Base-by-base conservation (phyloP, 2,797 vertebrate species). In the Helicolenus hilgendorfi region DNA sequence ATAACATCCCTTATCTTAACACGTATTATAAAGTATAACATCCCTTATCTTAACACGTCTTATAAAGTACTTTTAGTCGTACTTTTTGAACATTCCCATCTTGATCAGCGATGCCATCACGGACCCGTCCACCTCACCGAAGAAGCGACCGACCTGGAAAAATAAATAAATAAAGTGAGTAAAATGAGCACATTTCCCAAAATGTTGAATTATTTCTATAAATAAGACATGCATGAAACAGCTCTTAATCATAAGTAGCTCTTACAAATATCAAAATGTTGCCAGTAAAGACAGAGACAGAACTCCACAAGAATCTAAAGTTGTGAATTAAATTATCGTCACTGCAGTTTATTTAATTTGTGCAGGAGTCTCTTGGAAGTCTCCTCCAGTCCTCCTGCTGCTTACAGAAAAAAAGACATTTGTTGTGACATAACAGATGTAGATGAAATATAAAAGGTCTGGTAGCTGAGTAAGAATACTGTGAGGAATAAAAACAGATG, bases 71-170 rank as follows among this genome's bases (percentile, higher is more conserved):
- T 56, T 29, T 36, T 24, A 11, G 29, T 65, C 86, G 0, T 94
- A 99, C 99, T 97, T 97, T 94, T 94, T 98, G 95, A 97, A 99
- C 97, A 98, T 97, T 79, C 98, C 98, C 97, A 96, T 98, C 96
- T 98, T 98, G 74, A 99, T 95, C 27, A 99, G 98, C 68, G 98
- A 98, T n/a, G 97, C 97, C 98, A 99, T 98, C 81, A 99, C 96
- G 0, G 98, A 98, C 0, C 99, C 98, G 8, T 99, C 99, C 65
- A 98, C 93, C 89, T 98, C 98, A 24, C 99, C 99, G 11, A 99
- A 98, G 97, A 99, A 99, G 83, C 97, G 98, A 60, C 98, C 98
- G 2, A 96, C 94, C 99, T 99, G 97, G 4, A 89, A 64, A 26
- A 53, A 53, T 18, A 49, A 53, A 53, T 18, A 49, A 20, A 49